Conservation (phyloP, 2,113 vertebrate species). For the Etheostoma cragini region DNA sequence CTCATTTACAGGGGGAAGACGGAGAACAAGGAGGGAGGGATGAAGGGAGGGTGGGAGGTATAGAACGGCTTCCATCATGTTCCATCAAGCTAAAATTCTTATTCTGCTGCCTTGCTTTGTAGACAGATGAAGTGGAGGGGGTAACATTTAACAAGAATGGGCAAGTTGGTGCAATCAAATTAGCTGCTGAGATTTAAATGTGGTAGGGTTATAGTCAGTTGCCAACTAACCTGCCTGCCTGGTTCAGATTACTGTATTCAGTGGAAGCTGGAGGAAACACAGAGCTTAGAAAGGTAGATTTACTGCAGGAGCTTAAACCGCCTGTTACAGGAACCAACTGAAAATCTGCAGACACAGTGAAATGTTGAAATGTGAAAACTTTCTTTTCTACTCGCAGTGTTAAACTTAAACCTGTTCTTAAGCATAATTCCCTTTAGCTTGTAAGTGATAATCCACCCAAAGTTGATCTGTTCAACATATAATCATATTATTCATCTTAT, state of each 20-base stretch:
- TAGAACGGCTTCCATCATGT: conserved; percentile 23
- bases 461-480: not conserved
- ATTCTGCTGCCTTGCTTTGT: conserved; percentile 20
- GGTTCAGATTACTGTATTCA: conserved; percentile 33
- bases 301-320: conserved; percentile 24
- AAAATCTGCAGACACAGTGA: not conserved
- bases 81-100: conserved; percentile 61
- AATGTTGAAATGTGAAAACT: not conserved
- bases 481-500: not conserved
- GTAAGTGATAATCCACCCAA: not conserved
- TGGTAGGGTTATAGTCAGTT: conserved; percentile 53
- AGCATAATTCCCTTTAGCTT: not conserved
- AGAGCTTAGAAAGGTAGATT: conserved; percentile 26
- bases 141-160: conserved; percentile 58
- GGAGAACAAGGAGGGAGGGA: not conserved
- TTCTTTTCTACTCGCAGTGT: not conserved
- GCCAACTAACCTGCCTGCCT: conserved; percentile 36
- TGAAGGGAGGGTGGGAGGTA: not conserved
- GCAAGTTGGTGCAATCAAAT: conserved; percentile 63
- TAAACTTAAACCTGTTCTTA: not conserved
- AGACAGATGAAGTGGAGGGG: conserved; percentile 43
- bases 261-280: conserved; percentile 22
- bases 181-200: conserved; percentile 57
- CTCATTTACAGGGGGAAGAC: conserved; percentile 7
- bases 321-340: conserved; percentile 9